Evolutionary conservation across 2,113 vertebrate species (phyloP).

Genomic region (Pomatorhinus ruficollis): DNA sequence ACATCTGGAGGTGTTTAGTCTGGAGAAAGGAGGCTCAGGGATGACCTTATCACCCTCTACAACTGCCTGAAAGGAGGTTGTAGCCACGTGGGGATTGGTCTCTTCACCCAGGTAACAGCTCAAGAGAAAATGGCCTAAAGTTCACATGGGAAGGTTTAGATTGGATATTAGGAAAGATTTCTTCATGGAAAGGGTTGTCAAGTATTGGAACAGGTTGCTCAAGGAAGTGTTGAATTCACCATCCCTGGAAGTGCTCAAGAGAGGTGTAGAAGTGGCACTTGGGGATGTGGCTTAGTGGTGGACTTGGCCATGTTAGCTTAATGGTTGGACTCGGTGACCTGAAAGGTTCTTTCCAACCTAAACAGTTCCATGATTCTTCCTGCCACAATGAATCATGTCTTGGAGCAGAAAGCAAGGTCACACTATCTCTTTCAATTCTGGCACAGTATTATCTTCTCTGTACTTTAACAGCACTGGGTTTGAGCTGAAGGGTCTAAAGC

Average conservation of each 20-base stretch:
- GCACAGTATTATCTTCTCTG: neutral
- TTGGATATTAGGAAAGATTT: neutral
- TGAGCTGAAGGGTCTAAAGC: neutral
- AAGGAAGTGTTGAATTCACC: neutral
- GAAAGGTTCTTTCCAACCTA: neutral
- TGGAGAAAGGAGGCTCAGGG: neutral
- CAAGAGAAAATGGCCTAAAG: neutral
- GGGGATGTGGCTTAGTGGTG: neutral
- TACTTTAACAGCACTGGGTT: neutral
- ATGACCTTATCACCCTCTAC: neutral
- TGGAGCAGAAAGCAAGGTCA: neutral
- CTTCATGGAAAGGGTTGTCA: neutral
- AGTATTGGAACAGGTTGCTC: neutral
- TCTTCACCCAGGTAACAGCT: neutral
- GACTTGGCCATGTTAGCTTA: neutral
- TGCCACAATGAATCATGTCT: neutral
- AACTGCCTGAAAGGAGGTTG: neutral
- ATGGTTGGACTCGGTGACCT: neutral
- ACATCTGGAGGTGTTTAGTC: neutral
- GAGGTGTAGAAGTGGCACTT: neutral
- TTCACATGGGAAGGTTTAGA: neutral
- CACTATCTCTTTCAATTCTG: neutral
- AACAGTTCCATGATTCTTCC: neutral
- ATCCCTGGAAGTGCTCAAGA: neutral
- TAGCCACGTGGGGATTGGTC: neutral